These are phyloP conservation scores for Trichogramma pretiosum DNA, from an alignment of 1,140 invertebrate genomes.

Conservation along the genomic window DNA sequence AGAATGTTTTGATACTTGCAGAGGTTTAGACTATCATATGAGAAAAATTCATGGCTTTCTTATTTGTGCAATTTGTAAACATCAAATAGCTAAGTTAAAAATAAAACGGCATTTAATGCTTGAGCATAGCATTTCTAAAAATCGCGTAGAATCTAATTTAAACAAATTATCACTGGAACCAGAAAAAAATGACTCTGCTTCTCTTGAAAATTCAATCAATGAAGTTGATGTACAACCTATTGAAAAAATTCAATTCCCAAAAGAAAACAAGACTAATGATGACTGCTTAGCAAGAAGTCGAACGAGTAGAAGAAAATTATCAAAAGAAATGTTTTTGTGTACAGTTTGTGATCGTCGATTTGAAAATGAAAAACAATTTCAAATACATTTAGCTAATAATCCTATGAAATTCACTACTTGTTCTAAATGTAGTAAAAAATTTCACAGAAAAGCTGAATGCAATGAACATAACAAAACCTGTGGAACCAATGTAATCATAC, in stretches of 20 bases:
- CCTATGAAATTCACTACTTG: conserved; percentile 16
- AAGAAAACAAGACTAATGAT: conserved; percentile 6
- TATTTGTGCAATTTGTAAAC: conserved; percentile 23
- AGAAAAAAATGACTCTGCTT: background rate
- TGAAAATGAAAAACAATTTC: conserved; percentile 12
- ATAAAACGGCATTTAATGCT: conserved; percentile 24
- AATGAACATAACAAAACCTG: conserved; percentile 18
- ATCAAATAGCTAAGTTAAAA: conserved; percentile 20
- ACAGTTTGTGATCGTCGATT: conserved; percentile 15
- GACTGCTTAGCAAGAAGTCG: conserved; percentile 10
- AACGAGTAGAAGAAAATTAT: conserved; percentile 11
- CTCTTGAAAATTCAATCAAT: background rate
- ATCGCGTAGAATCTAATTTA: conserved; percentile 17
- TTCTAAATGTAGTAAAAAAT: conserved; percentile 13
- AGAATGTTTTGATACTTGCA: conserved; percentile 12
- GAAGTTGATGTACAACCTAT: conserved; percentile 4
- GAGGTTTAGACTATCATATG: conserved; percentile 22
- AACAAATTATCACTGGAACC: conserved; percentile 6
- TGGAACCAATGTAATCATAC: background rate
- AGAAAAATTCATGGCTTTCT: conserved; percentile 21
- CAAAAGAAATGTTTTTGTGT: conserved; percentile 15
- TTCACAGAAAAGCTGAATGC: conserved; percentile 18
- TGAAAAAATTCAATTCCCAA: no score
- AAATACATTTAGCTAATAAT: conserved; percentile 16
- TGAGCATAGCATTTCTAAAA: conserved; percentile 24